Conservation (phyloP, 1,140 invertebrate species). For the Megalopta genalis region DNA sequence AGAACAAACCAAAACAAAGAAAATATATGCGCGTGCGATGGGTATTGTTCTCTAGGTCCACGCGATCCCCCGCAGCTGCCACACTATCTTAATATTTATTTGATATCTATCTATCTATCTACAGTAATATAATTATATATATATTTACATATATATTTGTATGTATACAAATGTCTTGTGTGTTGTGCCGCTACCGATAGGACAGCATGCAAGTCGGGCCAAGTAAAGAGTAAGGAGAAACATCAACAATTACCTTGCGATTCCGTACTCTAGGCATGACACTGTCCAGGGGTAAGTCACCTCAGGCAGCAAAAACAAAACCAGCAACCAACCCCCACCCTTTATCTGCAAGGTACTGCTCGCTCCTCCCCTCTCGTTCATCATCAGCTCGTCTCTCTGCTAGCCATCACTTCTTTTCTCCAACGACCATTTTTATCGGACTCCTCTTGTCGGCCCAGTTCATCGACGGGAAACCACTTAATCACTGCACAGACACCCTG, state of each 20-base stretch:
- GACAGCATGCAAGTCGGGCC: slow-evolving; percentile 80
- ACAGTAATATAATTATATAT: no score
- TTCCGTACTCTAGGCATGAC: slow-evolving; percentile 79
- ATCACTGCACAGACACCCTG: neutral
- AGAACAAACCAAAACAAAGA: neutral
- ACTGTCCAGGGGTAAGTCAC: slow-evolving; percentile 80
- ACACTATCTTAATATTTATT: slow-evolving; percentile 17
- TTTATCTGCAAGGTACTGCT: slow-evolving; percentile 50
- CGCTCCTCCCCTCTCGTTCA: slow-evolving; percentile 51
- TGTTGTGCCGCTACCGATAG: slow-evolving; percentile 79
- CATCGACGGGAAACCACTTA: slow-evolving; percentile 28
- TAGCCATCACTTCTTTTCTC: slow-evolving; percentile 38
- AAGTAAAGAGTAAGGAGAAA: slow-evolving; percentile 80
- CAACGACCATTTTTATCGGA: slow-evolving; percentile 46
- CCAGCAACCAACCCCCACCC: slow-evolving; percentile 3
- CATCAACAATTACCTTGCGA: slow-evolving; percentile 77
- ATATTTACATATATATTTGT: slow-evolving; percentile 39
- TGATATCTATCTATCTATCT: slow-evolving; percentile 15
- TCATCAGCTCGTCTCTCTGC: slow-evolving; percentile 49
- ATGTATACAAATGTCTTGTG: slow-evolving; percentile 75
- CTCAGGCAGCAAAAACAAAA: slow-evolving; percentile 71
- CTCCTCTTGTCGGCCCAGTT: slow-evolving; percentile 14
- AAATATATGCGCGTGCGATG: neutral
- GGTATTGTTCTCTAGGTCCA: neutral
- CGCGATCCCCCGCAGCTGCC: slow-evolving; percentile 4